Evolutionary conservation across 2,113 vertebrate genomes (phyloP).

Genomic region (Bungarus multicinctus): DNA sequence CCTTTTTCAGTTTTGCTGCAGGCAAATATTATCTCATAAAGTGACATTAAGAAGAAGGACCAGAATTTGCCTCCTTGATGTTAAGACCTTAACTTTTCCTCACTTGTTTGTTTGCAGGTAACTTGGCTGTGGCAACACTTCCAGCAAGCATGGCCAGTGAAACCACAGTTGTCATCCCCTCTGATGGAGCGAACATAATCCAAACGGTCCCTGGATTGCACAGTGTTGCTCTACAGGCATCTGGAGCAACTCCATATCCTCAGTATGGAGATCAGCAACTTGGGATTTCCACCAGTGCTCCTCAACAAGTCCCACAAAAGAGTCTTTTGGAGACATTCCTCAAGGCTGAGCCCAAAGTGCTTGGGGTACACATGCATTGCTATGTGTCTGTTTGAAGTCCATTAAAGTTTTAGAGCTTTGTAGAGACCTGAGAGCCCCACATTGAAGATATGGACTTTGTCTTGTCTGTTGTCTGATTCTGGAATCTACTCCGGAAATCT

Average conservation of each 20-base stretch:
- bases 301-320: too few relatives aligned
- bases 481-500: not conserved
- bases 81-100: not conserved
- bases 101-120: not conserved
- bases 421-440: too few relatives aligned
- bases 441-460: not conserved
- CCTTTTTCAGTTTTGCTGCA: too few relatives aligned
- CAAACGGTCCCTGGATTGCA: not conserved
- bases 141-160: not conserved
- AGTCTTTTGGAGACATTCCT: not conserved
- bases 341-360: not conserved
- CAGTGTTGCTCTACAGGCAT: too few relatives aligned
- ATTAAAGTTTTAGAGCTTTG: too few relatives aligned
- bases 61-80: not conserved
- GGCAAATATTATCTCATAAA: not conserved
- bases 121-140: not conserved
- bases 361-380: not conserved
- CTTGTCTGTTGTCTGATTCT: not conserved
- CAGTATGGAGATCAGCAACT: too few relatives aligned
- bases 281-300: too few relatives aligned
- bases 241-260: too few relatives aligned
- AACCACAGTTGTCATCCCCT: rapidly evolving
- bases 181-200: not conserved
- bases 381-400: too few relatives aligned
- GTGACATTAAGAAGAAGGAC: not conserved